Percentiles rank a stretch among this genome's conserved stretches.
Evolutionary conservation across 2,797 vertebrate genomes (phyloP).

Genomic region (Sebastes goodei): DNA sequence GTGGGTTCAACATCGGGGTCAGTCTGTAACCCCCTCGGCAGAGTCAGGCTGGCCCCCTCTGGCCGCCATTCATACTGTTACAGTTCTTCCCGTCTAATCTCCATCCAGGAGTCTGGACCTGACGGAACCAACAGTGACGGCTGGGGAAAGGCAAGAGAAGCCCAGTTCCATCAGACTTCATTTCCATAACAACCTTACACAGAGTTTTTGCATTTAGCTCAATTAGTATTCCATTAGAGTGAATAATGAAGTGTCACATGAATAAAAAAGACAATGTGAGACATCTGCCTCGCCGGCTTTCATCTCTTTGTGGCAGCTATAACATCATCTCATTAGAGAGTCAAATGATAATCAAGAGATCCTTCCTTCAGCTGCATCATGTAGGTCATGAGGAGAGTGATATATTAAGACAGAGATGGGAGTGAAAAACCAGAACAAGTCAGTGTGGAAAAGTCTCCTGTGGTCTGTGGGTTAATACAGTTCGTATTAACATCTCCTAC

Average conservation of each 20-base stretch:
- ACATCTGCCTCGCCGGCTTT: constrained; percentile 58
- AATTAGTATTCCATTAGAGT: constrained; percentile 55
- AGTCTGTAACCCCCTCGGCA: neutral
- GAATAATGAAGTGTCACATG: constrained; percentile 64
- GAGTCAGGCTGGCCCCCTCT: neutral
- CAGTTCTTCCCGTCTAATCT: neutral
- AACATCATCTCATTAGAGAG: constrained; percentile 50
- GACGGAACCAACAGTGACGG: constrained; percentile 18
- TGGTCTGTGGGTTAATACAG: neutral
- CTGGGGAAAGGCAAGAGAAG: neutral
- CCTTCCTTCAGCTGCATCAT: constrained; percentile 17
- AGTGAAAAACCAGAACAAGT: neutral
- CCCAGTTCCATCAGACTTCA: constrained; percentile 2
- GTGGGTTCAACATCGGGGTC: neutral
- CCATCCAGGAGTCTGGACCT: constrained; percentile 3
- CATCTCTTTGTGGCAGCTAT: constrained; percentile 41
- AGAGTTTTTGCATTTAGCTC: constrained; percentile 57
- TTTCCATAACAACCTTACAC: constrained; percentile 16
- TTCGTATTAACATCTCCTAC: neutral
- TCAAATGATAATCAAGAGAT: constrained; percentile 44
- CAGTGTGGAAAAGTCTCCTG: neutral
- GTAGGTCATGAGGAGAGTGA: constrained; percentile 28
- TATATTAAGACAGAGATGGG: constrained; percentile 1
- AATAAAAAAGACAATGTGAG: constrained; percentile 58
- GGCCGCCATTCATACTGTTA: neutral